A percentile compares a stretch with the other conserved stretches of the same genome.
Evolutionary conservation across 92 coral and sea anemone species (phyloP).

Genomic region (Zoanthus sociatus): DNA sequence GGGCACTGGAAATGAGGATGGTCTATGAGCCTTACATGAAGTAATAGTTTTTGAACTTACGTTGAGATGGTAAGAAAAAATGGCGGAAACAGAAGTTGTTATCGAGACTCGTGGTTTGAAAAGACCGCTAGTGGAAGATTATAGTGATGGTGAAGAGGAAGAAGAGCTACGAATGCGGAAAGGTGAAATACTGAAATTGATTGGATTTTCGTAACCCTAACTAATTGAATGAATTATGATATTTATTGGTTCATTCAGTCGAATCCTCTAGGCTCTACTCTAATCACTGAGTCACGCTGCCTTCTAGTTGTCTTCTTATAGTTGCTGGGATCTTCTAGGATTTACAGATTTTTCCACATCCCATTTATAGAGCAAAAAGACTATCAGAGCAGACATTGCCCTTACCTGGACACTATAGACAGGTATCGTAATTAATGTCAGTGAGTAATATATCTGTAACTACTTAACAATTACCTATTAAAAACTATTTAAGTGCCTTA

Average conservation of each 20-base stretch:
- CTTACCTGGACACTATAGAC: slow-evolving; percentile 93
- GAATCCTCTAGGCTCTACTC: too few relatives aligned
- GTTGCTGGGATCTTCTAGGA: neutral
- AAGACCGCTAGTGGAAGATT: slow-evolving; percentile 94
- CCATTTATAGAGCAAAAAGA: slow-evolving; percentile 78
- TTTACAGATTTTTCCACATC: neutral
- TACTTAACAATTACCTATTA: neutral
- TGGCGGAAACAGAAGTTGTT: slow-evolving; percentile 62
- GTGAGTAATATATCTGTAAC: neutral
- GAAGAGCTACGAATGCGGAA: slow-evolving; percentile 84
- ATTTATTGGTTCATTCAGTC: too few relatives aligned
- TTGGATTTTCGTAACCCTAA: neutral
- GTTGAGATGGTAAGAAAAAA: slow-evolving; percentile 64
- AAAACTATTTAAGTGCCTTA: neutral
- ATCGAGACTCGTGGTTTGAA: slow-evolving; percentile 78
- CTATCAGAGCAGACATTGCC: slow-evolving; percentile 97
- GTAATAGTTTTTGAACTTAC: neutral
- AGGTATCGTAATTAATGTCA: slow-evolving; percentile 56
- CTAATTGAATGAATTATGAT: too few relatives aligned
- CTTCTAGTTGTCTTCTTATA: neutral
- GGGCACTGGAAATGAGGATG: too few relatives aligned
- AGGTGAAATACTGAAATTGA: slow-evolving; percentile 56
- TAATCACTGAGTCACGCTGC: too few relatives aligned
- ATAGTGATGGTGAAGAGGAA: slow-evolving; percentile 99
- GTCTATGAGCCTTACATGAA: too few relatives aligned